Conservation (phyloP, 2,888 invertebrate species). For the Leptinotarsa tumamoca region DNA sequence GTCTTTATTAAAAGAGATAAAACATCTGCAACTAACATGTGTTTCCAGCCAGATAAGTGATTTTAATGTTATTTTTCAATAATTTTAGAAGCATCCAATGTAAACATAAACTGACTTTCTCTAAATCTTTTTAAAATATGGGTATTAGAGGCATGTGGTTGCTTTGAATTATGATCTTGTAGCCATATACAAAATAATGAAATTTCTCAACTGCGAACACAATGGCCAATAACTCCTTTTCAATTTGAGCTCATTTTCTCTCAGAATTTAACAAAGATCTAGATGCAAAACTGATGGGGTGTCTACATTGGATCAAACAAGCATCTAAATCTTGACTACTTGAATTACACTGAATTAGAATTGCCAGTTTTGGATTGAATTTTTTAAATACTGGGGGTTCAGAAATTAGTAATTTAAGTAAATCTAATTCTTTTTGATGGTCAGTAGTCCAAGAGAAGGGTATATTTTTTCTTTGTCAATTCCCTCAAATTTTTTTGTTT, state of each 20-base stretch:
- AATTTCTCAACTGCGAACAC: constrained; percentile 55
- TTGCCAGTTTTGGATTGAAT: constrained; percentile 37
- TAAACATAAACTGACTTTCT: constrained; percentile 4
- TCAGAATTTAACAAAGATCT: constrained; percentile 36
- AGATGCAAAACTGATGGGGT: constrained; percentile 45
- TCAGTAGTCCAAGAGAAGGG: constrained; percentile 33
- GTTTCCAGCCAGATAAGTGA: neutral
- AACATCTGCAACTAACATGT: constrained; percentile 23
- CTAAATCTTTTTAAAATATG: constrained; percentile 21
- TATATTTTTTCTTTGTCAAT: constrained; percentile 8
- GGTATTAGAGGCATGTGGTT: constrained; percentile 54
- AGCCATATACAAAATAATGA: constrained; percentile 57
- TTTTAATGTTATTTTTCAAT: constrained; percentile 3
- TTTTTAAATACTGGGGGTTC: constrained; percentile 35
- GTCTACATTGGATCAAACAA: constrained; percentile 39
- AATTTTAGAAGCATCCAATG: constrained; percentile 23
- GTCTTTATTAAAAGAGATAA: neutral
- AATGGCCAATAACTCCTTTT: constrained; percentile 57
- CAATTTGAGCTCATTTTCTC: constrained; percentile 56
- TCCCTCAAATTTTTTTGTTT: too few species aligned
- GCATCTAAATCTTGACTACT: constrained; percentile 41
- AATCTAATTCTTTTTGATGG: constrained; percentile 20
- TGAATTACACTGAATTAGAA: constrained; percentile 39
- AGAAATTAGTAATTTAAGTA: constrained; percentile 18
- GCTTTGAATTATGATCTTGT: constrained; percentile 44